A percentile compares a stretch with the other conserved stretches of the same genome.
Conservation (phyloP, 2,797 vertebrate genomes). For the Sylvilagus floridanus region DNA sequence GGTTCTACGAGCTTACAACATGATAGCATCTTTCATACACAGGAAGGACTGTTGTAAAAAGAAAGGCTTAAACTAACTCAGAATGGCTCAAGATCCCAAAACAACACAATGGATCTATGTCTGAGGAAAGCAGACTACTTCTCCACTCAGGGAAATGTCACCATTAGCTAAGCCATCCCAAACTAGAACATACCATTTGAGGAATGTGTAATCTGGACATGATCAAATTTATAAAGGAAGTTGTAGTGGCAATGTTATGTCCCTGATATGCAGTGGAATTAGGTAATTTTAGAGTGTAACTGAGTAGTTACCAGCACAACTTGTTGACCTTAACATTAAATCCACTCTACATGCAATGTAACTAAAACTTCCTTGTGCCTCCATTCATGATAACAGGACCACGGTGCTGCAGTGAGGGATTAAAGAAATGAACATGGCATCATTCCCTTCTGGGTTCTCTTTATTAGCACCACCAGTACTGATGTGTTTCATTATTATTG, state of each 20-base stretch:
- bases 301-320: background rate
- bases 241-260: background rate
- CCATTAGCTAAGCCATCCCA: background rate
- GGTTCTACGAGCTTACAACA: background rate
- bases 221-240: background rate
- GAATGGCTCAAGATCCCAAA: background rate
- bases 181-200: background rate
- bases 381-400: background rate
- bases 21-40: background rate
- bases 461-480: background rate
- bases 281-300: background rate
- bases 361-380: background rate
- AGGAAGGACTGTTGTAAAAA: background rate
- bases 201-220: background rate
- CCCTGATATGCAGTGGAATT: background rate
- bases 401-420: background rate
- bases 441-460: background rate
- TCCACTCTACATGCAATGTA: background rate
- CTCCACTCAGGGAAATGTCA: background rate
- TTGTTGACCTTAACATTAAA: background rate
- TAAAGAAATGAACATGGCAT: background rate
- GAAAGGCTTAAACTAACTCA: background rate
- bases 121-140: background rate
- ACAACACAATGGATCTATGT: background rate
- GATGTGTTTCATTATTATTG: background rate